Base-by-base conservation (phyloP, 1,140 invertebrate species). In the Dreissena rostriformis region DNA sequence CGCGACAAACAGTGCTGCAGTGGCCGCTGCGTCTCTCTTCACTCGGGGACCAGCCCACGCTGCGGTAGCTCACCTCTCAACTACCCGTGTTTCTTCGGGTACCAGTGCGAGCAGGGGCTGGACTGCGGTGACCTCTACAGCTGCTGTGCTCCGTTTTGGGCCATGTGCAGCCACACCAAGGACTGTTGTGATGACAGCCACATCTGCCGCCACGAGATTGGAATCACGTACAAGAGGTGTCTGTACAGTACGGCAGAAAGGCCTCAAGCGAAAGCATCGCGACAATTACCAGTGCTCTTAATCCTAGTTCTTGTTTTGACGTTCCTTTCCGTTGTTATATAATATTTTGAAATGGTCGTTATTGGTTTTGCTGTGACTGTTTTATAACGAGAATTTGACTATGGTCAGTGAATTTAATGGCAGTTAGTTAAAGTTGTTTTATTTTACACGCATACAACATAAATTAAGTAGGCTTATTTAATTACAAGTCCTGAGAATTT, bases 111-210 rank as follows among this genome's bases (percentile, higher is more conserved):
- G 15, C 84, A 88, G 67, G 81, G 83, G 14, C 82, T 90, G 57
- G 28, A 67, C n/a, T 90, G 89, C 71, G 87, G 88, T 24, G 28
- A 53, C 8, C 24, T 81, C 26, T 86, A 86, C 66, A 82, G 84
- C 17, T 90, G 89, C 82, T 90, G 89, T 72, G 84, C 89, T 0
- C 87, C 87, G 0, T 89, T 80, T 51, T 90, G 89, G 89, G 86
- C 88, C 22, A 78, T 85, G 29, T 90, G 89, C 76, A 80, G 82
- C 14, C 66, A 86, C 11, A n/a, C 52, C 7, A 57, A 65, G 15
- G 86, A 90, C 39, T 90, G 89, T 75, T 90, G 89, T 67, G 85
- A 89, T 22, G 7, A 15, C 10, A 55, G 78, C 6, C 87, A 89
- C 65, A 82, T 87, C 5, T 90, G 89, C 57, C 52, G 85, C 15